Evolutionary conservation across 92 coral and sea anemone species (phyloP), one percentile per base, ranked within the genome.

Genomic region (Parazoanthus atlanticus): DNA sequence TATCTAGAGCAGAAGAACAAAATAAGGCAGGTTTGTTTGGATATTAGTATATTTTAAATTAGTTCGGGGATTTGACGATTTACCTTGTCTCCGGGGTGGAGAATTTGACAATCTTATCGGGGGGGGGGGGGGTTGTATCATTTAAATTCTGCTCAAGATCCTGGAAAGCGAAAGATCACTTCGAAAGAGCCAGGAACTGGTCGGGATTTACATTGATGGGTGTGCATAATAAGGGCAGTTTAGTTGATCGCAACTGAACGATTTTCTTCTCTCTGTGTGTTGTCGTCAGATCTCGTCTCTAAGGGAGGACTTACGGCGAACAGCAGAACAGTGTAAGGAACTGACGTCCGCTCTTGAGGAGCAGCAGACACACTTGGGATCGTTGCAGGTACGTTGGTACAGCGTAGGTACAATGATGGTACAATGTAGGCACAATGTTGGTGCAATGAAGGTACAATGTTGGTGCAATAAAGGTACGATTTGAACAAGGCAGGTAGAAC

Each of bases 301-400:
- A 12, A 93, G 93, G 82, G 98, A 94, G 41, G 99, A 97, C 79
- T 89, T 97, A 47, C 94, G 90, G 49, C 90, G 97, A 67, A 97
- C 98, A n/a, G 89, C 95, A 2, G 98, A 97, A 79, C 98, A 97
- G 82, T 97, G 96, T 82, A 92, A 92, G 83, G 99, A 95, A 72
- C 91, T 97, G 16, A 94, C 94, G 58, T 95, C 93, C n/a, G 98
- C 98, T 41, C 90, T 97, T 23, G 99, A 94, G 82, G 94, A 95
- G 79, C 99, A 97, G 46, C 98, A 95, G 49, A 93, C 93, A 64
- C 98, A 97, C 76, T 90, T 94, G 47, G 93, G 95, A 0, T 91
- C 95, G 65, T 79, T 96, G 76, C 99, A 97, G 98, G 98, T 97
- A 92, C 17, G 82, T 40, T 86, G 10, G 38, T 2, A 16, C 26